phyloP scores from a whole-genome alignment of 2,113 vertebrate species.

The Lepisosteus oculatus region DNA sequence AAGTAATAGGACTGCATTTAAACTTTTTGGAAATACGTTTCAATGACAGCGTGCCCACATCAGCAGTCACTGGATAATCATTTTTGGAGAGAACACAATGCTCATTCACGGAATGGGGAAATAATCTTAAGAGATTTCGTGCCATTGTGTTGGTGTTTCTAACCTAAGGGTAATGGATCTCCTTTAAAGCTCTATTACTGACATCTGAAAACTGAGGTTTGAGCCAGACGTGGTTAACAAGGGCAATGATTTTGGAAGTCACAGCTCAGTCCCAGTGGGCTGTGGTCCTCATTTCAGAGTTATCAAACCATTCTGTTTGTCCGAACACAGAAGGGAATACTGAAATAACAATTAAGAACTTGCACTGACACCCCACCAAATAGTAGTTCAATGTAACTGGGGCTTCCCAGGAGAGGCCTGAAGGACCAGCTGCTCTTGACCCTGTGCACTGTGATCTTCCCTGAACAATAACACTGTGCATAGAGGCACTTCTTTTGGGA shows the following conservation, averaged over 20 bases:
- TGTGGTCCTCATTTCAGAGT: slow-evolving; percentile 55
- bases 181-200: slow-evolving; percentile 65
- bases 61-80: slow-evolving; percentile 2
- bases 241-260: slow-evolving; percentile 70
- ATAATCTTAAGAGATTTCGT: slow-evolving; percentile 48
- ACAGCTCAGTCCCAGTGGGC: slow-evolving; percentile 54
- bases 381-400: slow-evolving; percentile 34
- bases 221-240: slow-evolving; percentile 67
- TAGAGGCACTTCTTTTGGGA: slow-evolving; percentile 12
- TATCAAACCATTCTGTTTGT: slow-evolving; percentile 60
- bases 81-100: slow-evolving; percentile 1
- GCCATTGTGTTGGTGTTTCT: slow-evolving; percentile 5
- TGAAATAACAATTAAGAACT: slow-evolving; percentile 62
- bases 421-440: slow-evolving; percentile 24
- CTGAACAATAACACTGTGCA: slow-evolving; percentile 5
- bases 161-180: slow-evolving; percentile 65
- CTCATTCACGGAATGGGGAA: slow-evolving; percentile 7
- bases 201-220: slow-evolving; percentile 60
- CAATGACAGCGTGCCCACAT: background rate
- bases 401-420: slow-evolving; percentile 44
- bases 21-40: slow-evolving; percentile 47
- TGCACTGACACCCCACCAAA: slow-evolving; percentile 27
- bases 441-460: slow-evolving; percentile 1
- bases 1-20: slow-evolving; percentile 50
- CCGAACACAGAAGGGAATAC: slow-evolving; percentile 36